Evolutionary conservation across 1,140 invertebrate species (phyloP).

Genomic region (Globodera rostochiensis): DNA sequence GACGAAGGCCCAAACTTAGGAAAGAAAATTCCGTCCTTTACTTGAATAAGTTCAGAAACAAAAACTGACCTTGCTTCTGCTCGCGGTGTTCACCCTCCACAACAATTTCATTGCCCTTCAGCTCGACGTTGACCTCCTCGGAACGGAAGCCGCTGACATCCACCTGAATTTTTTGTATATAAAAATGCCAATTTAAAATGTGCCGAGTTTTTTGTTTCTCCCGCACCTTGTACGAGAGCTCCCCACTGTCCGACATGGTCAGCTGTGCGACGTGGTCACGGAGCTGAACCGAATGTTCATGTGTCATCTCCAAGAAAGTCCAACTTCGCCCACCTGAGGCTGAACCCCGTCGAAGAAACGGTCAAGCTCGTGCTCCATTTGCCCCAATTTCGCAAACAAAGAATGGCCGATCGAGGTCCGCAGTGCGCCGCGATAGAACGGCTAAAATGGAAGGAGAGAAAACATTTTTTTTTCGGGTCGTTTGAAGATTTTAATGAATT

Average conservation of each 20-base stretch:
- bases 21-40: too few species aligned
- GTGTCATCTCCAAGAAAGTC: background rate
- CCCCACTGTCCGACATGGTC: conserved; percentile 9
- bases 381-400: background rate
- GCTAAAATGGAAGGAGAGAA: too few species aligned
- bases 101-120: conserved; percentile 33
- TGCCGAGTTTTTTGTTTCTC: background rate
- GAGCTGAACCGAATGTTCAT: background rate
- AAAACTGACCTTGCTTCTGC: conserved; percentile 1
- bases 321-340: too few species aligned
- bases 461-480: too few species aligned
- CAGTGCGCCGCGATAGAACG: too few species aligned
- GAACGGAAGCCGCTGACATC: conserved; percentile 33
- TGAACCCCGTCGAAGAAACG: too few species aligned
- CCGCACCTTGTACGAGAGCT: conserved; percentile 29
- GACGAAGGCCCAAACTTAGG: too few species aligned
- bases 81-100: conserved; percentile 31
- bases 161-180: background rate
- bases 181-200: background rate
- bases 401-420: too few species aligned
- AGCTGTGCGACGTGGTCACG: conserved; percentile 14
- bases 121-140: conserved; percentile 35
- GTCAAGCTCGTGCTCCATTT: conserved; percentile 7
- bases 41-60: too few species aligned
- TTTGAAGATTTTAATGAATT: too few species aligned